Conservation (phyloP, 2,888 invertebrate species). For the Harpagoxenus sublaevis region DNA sequence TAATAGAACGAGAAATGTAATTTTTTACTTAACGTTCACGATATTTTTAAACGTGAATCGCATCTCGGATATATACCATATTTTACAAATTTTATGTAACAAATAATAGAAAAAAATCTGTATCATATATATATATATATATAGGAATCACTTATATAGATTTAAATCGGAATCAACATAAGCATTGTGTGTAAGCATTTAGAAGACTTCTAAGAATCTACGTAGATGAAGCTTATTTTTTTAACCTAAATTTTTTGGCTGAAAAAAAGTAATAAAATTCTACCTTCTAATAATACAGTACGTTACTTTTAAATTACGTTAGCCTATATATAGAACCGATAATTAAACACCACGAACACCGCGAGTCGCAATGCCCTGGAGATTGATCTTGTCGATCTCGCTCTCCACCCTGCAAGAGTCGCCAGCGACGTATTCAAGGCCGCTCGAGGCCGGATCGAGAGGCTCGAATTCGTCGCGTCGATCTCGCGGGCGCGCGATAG, state of each 20-base stretch:
- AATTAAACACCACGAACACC: not conserved
- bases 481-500: conserved; percentile 65
- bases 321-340: not conserved
- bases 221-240: not conserved
- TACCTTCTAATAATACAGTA: not conserved
- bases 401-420: conserved; percentile 44
- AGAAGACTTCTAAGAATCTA: not conserved
- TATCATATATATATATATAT: not conserved
- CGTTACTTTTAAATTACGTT: not conserved
- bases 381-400: conserved; percentile 57
- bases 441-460: conserved; percentile 80
- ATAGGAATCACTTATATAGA: not conserved
- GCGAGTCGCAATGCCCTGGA: conserved; percentile 16
- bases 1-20: conserved; percentile 7
- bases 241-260: not conserved
- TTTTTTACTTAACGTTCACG: conserved; percentile 4
- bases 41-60: not conserved
- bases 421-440: conserved; percentile 75
- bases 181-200: too few relatives aligned
- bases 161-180: not conserved
- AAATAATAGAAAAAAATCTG: not conserved
- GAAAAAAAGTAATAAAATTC: not conserved
- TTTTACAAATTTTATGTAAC: not conserved
- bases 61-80: not conserved
- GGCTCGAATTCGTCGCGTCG: conserved; percentile 72